Evolutionary conservation across 2,888 invertebrate genomes (phyloP), one percentile per base, ranked within the genome.

Genomic region (Synergus itoensis): DNA sequence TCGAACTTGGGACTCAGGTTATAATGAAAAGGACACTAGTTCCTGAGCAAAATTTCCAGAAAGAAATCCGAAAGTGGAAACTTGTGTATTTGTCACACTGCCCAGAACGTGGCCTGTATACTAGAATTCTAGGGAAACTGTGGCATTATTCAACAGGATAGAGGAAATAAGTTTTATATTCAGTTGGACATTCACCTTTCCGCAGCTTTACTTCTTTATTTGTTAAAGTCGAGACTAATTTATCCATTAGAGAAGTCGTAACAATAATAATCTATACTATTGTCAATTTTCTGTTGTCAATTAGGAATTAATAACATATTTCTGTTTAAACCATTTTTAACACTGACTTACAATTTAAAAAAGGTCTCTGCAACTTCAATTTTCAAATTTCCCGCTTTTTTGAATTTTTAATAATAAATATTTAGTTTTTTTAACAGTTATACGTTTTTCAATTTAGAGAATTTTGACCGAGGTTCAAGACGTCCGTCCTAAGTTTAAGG

Each of bases 21-120:
- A 9, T 67, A 21, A 67, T 67, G 65, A 41, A 67, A 67, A 67
- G 18, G 43, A 67, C 43, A 69, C 45, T 48, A 69, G 45, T 45
- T 69, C 45, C 21, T 48, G 28, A 48, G 45, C 45, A 45, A 12
- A 28, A 69, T 45, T 69, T 69, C 67, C 45, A 28, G 45, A 69
- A 48, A 69, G 67, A 69, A 69, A 69, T 69, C 67, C 21, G 67
- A 69, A 69, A 69, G 45, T 69, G 43, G 65, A 69, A 69, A 69
- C 45, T 45, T 69, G 14, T 69, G 43, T 48, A 18, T 69, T 28
- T 41, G 67, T 45, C 45, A 69, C 7, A 69, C 0, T 45, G 45
- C 45, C 67, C 18, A 69, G 67, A 45, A 69, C 67, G 67, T 69
- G 45, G 45, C 45, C 67, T 69, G 45, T 69, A 69, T 69, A 48